A percentile compares a stretch with the other conserved stretches of the same genome.
These are phyloP conservation scores for Harpagus bidentatus DNA, from an alignment of 2,113 vertebrate genomes.

Conservation along the genomic window DNA sequence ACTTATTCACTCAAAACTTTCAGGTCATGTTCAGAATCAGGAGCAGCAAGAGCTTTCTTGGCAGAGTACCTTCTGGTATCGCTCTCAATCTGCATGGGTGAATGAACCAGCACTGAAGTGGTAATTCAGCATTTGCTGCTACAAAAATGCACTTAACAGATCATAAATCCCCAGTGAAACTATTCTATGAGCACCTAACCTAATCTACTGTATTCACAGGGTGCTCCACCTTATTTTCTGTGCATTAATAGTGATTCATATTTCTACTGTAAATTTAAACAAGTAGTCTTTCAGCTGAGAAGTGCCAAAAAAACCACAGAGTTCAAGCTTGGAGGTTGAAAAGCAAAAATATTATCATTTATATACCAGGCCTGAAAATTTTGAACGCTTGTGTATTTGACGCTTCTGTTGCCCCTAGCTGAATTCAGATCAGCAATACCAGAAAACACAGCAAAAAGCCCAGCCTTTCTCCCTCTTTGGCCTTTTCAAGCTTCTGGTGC, in stretches of 20 bases:
- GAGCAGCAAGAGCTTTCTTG: not conserved
- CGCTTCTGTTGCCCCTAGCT: not conserved
- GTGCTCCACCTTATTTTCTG: not conserved
- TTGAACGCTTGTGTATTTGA: not conserved
- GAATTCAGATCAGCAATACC: not conserved
- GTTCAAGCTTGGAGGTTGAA: not conserved
- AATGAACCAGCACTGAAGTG: conserved; percentile 18
- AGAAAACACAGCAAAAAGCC: not conserved
- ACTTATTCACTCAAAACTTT: not conserved
- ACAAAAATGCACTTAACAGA: conserved; percentile 20
- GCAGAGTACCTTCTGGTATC: not conserved
- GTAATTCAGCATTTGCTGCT: conserved; percentile 53
- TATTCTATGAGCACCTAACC: not conserved
- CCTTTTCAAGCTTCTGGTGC: not conserved
- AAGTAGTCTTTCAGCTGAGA: not conserved
- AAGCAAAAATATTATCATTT: not conserved
- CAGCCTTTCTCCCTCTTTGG: not conserved
- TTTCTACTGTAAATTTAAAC: conserved; percentile 25
- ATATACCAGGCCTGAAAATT: not conserved
- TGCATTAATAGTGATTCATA: not conserved
- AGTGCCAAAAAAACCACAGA: not conserved
- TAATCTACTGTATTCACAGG: not conserved
- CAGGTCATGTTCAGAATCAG: not conserved
- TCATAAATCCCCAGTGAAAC: conserved; percentile 7
- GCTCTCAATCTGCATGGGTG: not conserved